Evolutionary conservation across 2,888 invertebrate genomes (phyloP), one percentile per base, ranked within the genome.

Genomic region (Macaria notata): DNA sequence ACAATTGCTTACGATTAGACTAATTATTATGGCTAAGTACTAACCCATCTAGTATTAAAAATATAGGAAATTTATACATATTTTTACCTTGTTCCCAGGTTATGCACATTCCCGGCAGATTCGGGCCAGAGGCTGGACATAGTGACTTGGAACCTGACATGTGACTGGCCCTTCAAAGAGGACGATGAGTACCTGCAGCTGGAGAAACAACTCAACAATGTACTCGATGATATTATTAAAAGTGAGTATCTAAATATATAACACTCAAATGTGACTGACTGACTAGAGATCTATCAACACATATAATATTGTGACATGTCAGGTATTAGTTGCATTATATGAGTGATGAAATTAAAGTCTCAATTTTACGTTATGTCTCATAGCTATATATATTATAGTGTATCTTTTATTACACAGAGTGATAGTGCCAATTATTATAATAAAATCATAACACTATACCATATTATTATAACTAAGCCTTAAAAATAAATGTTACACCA

Each of bases 401-500:
- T 52, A 38, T 57, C 50, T 51, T 41, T 61, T 53, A 70, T 75
- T 69, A n/a, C 71, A 79, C 68, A 80, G 76, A 74, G 71, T 75
- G 74, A 75, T 76, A 79, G 75, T 76, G 84, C 83, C 81, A 88
- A 84, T 79, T 77, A 82, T 79, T 81, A 79, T 73, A 79, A 72
- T 78, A 83, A 83, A 80, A 88, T 83, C 81, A 79, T 76, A 85
- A 85, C 80, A 86, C 81, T 84, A 83, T 82, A 86, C 80, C 86
- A 79, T 75, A 83, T 84, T 84, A 87, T 78, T 59, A 84, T 83
- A 82, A 69, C 87, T 88, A 89, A 82, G 83, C 79, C 88, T 88
- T 89, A 88, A 63, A 59, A 82, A 71, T 82, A 84, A 86, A 79
- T 36, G 75, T 76, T 77, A 76, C 75, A 85, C 86, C 88, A 88